phyloP scores from a whole-genome alignment of 2,113 vertebrate species.

The Oncorhynchus nerka region DNA sequence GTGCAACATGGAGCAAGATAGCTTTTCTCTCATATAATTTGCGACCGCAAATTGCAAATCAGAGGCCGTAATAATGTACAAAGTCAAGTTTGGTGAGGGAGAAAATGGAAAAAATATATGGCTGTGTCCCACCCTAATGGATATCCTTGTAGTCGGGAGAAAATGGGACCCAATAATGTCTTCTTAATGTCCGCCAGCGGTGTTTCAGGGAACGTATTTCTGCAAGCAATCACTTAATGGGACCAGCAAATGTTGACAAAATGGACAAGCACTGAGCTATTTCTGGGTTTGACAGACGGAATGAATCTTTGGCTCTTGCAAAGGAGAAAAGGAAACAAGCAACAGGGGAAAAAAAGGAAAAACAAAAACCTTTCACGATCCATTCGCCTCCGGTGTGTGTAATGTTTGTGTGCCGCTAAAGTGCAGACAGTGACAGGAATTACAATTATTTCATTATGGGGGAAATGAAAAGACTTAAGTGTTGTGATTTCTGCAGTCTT shows the following conservation, averaged over 20 bases:
- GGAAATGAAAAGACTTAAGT: constrained; percentile 99
- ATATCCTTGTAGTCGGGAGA: constrained; percentile 68
- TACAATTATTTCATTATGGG: constrained; percentile 99
- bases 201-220: constrained; percentile 81
- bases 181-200: constrained; percentile 80
- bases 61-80: constrained; percentile 78
- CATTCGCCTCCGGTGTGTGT: constrained; percentile 67
- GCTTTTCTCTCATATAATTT: constrained; percentile 81
- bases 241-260: constrained; percentile 84
- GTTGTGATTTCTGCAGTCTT: constrained; percentile 96
- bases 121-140: constrained; percentile 80
- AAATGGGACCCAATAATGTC: constrained; percentile 73
- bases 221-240: constrained; percentile 96
- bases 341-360: constrained; percentile 52
- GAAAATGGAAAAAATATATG: constrained; percentile 83
- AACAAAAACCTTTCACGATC: constrained; percentile 70
- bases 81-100: constrained; percentile 82
- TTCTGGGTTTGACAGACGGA: constrained; percentile 82
- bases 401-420: constrained; percentile 87
- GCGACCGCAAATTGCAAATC: constrained; percentile 80
- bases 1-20: constrained; percentile 74
- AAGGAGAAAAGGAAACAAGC: constrained; percentile 31
- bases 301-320: constrained; percentile 79
- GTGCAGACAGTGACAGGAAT: constrained; percentile 99
- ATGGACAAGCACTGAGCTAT: constrained; percentile 87